These are phyloP conservation scores for Drosophila subquinaria DNA, from an alignment of 2,888 invertebrate species.

Conservation along the genomic window DNA sequence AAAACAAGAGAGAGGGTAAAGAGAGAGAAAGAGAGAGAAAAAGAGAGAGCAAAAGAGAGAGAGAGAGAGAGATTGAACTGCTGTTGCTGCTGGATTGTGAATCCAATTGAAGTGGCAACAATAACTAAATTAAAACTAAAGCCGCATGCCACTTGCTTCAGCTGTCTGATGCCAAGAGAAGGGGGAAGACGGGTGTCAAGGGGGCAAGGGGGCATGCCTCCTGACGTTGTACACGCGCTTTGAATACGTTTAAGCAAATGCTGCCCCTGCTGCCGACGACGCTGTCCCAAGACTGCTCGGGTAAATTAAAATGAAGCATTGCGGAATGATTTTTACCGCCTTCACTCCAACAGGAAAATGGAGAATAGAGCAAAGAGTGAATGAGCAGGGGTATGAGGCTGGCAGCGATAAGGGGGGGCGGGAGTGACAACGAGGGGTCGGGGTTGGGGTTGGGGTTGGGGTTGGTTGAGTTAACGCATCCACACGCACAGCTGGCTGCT, in stretches of 20 bases:
- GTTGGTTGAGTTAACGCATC: conserved; percentile 62
- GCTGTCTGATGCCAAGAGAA: neutral
- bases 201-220: conserved; percentile 17
- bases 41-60: neutral
- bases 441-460: neutral
- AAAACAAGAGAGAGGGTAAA: neutral
- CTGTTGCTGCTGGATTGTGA: conserved; percentile 27
- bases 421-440: neutral
- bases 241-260: conserved; percentile 73
- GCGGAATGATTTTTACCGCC: conserved; percentile 65
- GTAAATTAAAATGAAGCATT: conserved; percentile 77
- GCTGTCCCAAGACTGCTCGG: conserved; percentile 30
- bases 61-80: conserved; percentile 8
- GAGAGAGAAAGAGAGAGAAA: neutral
- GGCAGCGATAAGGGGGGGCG: neutral
- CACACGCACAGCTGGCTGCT: conserved; percentile 80
- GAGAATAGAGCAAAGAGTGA: conserved; percentile 8
- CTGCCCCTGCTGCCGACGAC: conserved; percentile 14
- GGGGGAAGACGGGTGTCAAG: no score
- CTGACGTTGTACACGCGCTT: conserved; percentile 70
- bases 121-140: conserved; percentile 79
- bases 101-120: conserved; percentile 74
- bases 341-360: conserved; percentile 11
- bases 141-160: conserved; percentile 49
- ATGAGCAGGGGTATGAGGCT: neutral